Evolutionary conservation across 2,797 vertebrate species (phyloP), one percentile per base, ranked within the genome.

Genomic region (Malurus leucopterus): DNA sequence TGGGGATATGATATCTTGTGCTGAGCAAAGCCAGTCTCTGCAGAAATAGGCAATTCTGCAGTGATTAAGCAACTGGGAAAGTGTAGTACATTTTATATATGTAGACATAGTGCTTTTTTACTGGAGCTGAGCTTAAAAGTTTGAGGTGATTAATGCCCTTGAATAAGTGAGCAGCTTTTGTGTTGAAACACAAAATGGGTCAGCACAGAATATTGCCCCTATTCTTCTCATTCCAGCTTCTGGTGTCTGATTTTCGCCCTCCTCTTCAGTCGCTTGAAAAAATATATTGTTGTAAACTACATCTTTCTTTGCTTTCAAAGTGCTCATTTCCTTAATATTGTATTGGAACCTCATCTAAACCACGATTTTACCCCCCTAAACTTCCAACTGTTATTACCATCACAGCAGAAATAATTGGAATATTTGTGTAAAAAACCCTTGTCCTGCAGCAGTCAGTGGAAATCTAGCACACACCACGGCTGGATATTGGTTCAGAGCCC

Each of bases 251-350:
- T 78, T 90, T 89, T 23, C 2, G 30, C 49, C 6, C n/a, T 61
- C 19, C n/a, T 59, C 75, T 89, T 94, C 43, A 61, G 30, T 38
- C 70, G 34, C 53, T 85, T 75, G 61, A 86, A 90, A 84, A 94
- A 95, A 93, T 57, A 61, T 27, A 62, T 72, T 92, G 63, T 76
- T 65, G 59, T 73, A 91, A 92, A 78, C 47, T 27, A 67, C 36
- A 86, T 75, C 30, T 57, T 75, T 81, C 65, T 89, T 84, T 89
- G 67, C 73, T 87, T 53, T 81, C 84, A 49, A 73, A 94, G 65
- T 80, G 49, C 59, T 92, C 87, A 72, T 85, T 94, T 95, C 92
- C 91, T 90, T 91, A 81, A 90, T 89, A 86, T 50, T 75, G 40
- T 36, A 83, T 15, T 89, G 93, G 76, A 92, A 92, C 73, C 53